Evolutionary conservation across 2,797 vertebrate species (phyloP), one percentile per base, ranked within the genome.

Genomic region (Catostomus latipinnis): DNA sequence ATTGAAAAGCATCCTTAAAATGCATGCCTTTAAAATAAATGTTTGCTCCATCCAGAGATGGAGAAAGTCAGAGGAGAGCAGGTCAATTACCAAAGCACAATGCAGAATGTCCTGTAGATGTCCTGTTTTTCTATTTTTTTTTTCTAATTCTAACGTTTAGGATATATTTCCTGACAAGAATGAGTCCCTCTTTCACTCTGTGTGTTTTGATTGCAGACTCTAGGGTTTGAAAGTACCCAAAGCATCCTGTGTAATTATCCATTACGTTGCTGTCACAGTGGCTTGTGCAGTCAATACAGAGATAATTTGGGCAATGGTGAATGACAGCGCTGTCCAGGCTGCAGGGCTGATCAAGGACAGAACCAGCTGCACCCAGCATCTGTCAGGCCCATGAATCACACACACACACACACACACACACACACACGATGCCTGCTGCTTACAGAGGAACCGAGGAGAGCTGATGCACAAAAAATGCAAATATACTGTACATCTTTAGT

Each of bases 231-330:
- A 96, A 96, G 94, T 96, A 96, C 95, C 96, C 96, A 96, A 97
- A 96, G 95, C 97, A 98, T 96, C 95, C 95, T 98, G 96, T 96
- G 96, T 98, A 99, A 99, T 98, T 99, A 99, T 96, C 96, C 96
- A 98, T 99, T 98, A 98, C 96, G 91, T 94, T 87, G 94, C 96
- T 97, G 97, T 98, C 97, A 97, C 96, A 95, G 94, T 97, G 96
- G 96, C 96, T 96, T 97, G 96, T 95, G 92, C 96, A 98, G 97
- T 98, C 97, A 97, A 98, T 99, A 98, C 95, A 98, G 95, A 97
- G 96, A 99, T 99, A 98, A 98, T 99, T 98, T 98, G 96, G 96
- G 97, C 97, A 98, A 97, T 98, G 97, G 96, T 97, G 97, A 99
- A 98, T 98, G 97, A 97, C 98, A 98, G 96, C 92, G 88, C 96